phyloP scores from a whole-genome alignment of 1,140 invertebrate genomes.

The Maniola jurtina region DNA sequence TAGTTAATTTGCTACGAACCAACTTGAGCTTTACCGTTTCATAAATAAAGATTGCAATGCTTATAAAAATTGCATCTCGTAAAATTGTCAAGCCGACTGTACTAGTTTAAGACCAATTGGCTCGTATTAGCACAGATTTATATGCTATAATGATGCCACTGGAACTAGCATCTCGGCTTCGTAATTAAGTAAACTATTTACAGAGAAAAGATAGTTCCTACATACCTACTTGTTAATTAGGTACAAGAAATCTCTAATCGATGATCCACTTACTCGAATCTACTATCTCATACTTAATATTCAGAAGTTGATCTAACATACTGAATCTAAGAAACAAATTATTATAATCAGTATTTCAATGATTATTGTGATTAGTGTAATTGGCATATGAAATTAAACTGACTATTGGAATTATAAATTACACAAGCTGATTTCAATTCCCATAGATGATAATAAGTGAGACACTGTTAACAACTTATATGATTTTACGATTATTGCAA shows the following conservation, averaged over 20 bases:
- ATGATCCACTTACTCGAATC: too few species aligned
- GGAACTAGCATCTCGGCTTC: constrained; percentile 32
- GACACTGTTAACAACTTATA: too few species aligned
- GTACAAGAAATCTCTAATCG: constrained; percentile 9
- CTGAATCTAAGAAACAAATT: too few species aligned
- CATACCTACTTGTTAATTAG: neutral
- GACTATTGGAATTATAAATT: too few species aligned
- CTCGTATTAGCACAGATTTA: constrained; percentile 55
- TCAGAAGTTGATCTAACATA: too few species aligned
- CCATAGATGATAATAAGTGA: too few species aligned
- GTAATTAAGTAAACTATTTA: constrained; percentile 40
- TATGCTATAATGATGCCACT: constrained; percentile 39
- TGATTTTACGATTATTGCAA: too few species aligned
- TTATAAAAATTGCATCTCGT: constrained; percentile 8
- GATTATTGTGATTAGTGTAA: too few species aligned
- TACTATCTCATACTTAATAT: too few species aligned
- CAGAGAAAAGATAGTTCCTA: constrained; percentile 10
- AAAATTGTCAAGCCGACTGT: constrained; percentile 27
- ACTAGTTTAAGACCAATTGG: constrained; percentile 41
- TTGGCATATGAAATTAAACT: too few species aligned
- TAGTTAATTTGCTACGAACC: neutral
- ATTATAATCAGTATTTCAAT: too few species aligned
- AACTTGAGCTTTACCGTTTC: constrained; percentile 10
- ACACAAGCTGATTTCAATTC: too few species aligned
- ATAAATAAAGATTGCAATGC: constrained; percentile 22